phyloP scores from a whole-genome alignment of 1,140 invertebrate species.

The Zaprionus lachaisei region DNA sequence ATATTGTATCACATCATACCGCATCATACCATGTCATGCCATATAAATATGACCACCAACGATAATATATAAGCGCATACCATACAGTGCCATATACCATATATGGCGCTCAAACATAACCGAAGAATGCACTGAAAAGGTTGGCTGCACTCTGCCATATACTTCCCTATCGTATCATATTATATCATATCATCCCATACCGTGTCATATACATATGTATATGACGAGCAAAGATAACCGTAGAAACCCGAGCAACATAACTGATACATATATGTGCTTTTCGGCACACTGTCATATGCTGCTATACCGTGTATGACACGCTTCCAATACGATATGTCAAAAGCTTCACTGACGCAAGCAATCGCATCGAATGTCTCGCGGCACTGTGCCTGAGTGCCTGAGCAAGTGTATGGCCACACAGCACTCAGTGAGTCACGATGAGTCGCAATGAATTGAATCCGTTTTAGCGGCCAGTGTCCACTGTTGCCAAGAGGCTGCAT shows the following conservation, averaged over 20 bases:
- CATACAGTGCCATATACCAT: not conserved
- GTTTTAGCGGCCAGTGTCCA: constrained; percentile 20
- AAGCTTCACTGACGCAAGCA: too few relatives aligned
- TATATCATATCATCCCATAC: not conserved
- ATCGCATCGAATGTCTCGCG: not conserved
- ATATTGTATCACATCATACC: not conserved
- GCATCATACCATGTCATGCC: not conserved
- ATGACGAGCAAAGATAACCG: not conserved
- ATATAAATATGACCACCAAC: too few relatives aligned
- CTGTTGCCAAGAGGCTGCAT: constrained; percentile 45
- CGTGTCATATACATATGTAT: not conserved
- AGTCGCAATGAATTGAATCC: constrained; percentile 9
- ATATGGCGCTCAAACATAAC: too few relatives aligned
- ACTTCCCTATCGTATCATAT: not conserved
- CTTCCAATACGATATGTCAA: not conserved
- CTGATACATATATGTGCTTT: not conserved
- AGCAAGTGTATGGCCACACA: not conserved
- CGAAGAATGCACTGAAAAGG: too few relatives aligned
- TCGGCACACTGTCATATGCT: not conserved
- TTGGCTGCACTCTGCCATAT: not conserved
- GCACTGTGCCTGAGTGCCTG: not conserved
- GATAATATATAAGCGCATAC: too few relatives aligned
- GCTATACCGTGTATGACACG: not conserved
- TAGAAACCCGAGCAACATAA: not conserved
- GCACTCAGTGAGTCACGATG: constrained; percentile 8